Percentiles rank a stretch among this genome's conserved stretches.
phyloP scores from a whole-genome alignment of 2,797 vertebrate species.

The Pterois miles region DNA sequence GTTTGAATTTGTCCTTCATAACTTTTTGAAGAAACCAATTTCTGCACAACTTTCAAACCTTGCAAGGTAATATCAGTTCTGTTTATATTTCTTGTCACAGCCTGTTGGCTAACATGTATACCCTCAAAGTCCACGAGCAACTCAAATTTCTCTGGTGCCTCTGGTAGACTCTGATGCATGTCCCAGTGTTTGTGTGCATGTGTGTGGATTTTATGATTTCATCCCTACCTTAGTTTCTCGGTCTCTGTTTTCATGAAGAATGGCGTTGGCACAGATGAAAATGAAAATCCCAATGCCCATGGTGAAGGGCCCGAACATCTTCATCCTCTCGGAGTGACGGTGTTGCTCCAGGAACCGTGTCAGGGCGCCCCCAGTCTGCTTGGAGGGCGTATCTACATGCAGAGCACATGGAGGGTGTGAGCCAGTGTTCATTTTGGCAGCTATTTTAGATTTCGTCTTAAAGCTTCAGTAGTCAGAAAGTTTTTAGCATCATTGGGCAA shows the following conservation, averaged over 20 bases:
- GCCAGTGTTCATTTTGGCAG: background rate
- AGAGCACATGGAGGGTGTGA: background rate
- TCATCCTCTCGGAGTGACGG: conserved; percentile 96
- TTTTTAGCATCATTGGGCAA: too few relatives aligned
- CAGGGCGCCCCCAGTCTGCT: conserved; percentile 71
- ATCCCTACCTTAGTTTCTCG: conserved; percentile 89
- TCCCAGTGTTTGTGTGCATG: background rate
- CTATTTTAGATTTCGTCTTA: too few relatives aligned
- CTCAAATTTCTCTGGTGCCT: background rate
- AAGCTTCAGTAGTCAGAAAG: too few relatives aligned
- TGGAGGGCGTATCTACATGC: conserved; percentile 45
- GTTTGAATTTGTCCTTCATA: background rate
- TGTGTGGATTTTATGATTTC: background rate
- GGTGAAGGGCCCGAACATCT: conserved; percentile 98
- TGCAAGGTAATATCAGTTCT: background rate
- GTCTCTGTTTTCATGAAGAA: conserved; percentile 98
- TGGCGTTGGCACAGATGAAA: conserved; percentile 98
- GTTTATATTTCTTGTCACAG: background rate
- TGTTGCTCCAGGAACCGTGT: conserved; percentile 93
- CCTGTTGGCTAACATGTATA: background rate
- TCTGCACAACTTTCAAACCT: background rate
- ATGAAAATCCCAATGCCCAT: conserved; percentile 99
- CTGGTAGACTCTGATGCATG: background rate
- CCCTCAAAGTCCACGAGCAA: background rate
- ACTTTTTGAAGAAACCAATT: background rate